Percentiles rank a stretch among this genome's conserved stretches.
These are phyloP conservation scores for Siderastrea radians DNA, from an alignment of 92 coral and sea anemone genomes.

Conservation along the genomic window DNA sequence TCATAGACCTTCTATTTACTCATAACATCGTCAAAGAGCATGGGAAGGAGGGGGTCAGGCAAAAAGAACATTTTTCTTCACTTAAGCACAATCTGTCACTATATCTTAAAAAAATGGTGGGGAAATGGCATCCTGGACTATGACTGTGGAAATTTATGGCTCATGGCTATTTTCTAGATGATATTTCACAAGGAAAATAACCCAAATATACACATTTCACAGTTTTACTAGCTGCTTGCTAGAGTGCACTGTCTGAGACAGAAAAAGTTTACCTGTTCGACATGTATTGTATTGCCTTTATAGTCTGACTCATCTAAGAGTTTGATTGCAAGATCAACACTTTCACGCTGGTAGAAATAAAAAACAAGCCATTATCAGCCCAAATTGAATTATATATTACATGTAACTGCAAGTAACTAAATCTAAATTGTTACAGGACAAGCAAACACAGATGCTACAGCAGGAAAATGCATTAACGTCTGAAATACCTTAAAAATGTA, in stretches of 20 bases:
- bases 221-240: neutral
- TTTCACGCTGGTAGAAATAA: slow-evolving; percentile 79
- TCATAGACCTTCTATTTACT: no score
- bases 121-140: no score
- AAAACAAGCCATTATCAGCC: neutral
- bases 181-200: neutral
- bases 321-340: slow-evolving; percentile 91
- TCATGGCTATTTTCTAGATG: neutral
- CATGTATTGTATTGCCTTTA: slow-evolving; percentile 80
- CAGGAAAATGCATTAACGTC: no score
- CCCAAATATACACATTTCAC: neutral
- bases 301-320: slow-evolving; percentile 92
- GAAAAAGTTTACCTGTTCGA: slow-evolving; percentile 79
- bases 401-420: neutral
- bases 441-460: no score
- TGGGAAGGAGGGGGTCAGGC: no score
- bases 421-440: no score
- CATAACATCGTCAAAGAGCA: no score
- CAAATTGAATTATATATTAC: neutral
- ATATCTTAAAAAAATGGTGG: no score
- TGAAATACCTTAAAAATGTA: slow-evolving; percentile 71
- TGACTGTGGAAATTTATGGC: no score
- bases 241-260: neutral
- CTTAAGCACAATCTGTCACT: no score
- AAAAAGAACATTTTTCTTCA: no score